phyloP scores from a whole-genome alignment of 1,140 invertebrate genomes.

The Monochamus saltuarius region DNA sequence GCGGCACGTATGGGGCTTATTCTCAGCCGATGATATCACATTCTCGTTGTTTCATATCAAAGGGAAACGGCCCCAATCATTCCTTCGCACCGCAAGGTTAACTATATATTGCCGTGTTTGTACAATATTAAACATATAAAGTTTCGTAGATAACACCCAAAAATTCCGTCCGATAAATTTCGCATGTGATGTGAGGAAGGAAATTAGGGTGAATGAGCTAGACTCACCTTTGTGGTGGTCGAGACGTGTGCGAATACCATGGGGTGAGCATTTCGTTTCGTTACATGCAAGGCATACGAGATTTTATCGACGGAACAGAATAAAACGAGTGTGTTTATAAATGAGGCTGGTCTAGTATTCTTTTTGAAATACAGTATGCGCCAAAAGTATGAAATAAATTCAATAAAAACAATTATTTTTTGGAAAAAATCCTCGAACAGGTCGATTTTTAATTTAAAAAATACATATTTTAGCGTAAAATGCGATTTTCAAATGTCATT shows the following conservation, averaged over 20 bases:
- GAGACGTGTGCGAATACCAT: background rate
- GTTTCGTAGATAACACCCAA: background rate
- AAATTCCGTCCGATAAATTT: background rate
- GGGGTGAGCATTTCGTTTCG: background rate
- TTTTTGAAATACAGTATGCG: too few species aligned
- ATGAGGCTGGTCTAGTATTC: background rate
- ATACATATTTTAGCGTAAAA: too few species aligned
- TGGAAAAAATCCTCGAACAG: too few species aligned
- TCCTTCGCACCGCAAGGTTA: background rate
- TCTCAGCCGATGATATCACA: constrained; percentile 2
- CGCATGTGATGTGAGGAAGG: background rate
- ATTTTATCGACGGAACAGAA: background rate
- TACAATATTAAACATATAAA: background rate
- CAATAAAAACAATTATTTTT: too few species aligned
- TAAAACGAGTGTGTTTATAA: background rate
- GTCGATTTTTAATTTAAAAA: too few species aligned
- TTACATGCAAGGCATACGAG: background rate
- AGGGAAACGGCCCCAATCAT: background rate
- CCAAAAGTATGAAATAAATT: too few species aligned
- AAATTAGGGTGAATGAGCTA: constrained; percentile 5
- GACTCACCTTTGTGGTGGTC: background rate
- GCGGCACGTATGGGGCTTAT: background rate
- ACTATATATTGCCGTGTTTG: background rate
- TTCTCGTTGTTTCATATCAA: background rate
- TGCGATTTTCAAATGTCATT: too few species aligned